Base-by-base conservation (phyloP, 64 coral and sea anemone species). In the Montipora sp. region DNA sequence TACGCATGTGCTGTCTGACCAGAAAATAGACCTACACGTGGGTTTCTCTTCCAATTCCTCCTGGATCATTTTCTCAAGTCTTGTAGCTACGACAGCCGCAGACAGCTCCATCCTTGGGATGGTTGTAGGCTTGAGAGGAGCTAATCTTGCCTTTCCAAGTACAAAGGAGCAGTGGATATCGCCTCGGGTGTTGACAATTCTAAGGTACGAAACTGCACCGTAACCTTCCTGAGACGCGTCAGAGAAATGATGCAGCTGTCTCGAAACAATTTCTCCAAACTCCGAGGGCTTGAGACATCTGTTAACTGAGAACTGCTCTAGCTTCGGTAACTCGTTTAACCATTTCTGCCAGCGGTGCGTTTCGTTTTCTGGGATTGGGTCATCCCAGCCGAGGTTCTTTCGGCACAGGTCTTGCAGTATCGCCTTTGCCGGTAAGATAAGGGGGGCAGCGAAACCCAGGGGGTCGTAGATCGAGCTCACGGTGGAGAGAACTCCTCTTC, bases 401-500 rank as follows among this genome's bases (percentile, higher is more conserved):
- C 24, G 73, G 8, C 8, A 75, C 73, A 75, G 73, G 21, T 75
- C 73, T 36, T 43, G 24, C 4, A 75, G 73, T 36, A 75, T 75
- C 43, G 10, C 22, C 43, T 47, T 75, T 13, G 24, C 73, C 22
- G 47, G 76, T 47, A 78, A 14, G 48, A 78, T 78, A 44, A 78
- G 47, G 5, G 47, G 16, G 76, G 47, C 76, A 48, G 48, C 16
- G 12, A 51, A 78, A 3, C 76, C 76, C 76, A 78, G 76, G 15
- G 76, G 47, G 45, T 78, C 47, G 16, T 78, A 51, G 48, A 78
- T 78, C 48, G 76, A 78, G 14, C 76, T 51, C 19, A 78, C 48
- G 46, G 19, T 16, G 51, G 76, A 78, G 23, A 78, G 76, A 78
- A 78, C 43, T 27, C 73, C 53, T 57, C 53, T 57, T 57, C 53